Conservation (phyloP, 2,888 invertebrate genomes). For the Mesorhabditis belari region DNA sequence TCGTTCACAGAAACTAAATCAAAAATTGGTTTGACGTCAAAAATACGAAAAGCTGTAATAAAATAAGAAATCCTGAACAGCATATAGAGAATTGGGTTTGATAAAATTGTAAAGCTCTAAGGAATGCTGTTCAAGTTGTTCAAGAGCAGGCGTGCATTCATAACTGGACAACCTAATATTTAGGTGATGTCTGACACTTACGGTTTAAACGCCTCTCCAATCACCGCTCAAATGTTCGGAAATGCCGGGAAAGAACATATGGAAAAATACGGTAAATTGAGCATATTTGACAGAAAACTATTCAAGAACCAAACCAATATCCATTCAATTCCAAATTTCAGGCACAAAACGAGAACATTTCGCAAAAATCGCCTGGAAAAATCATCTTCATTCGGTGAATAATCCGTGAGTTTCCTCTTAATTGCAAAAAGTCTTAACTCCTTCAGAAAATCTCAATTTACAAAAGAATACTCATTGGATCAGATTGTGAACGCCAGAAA, state of each 20-base stretch:
- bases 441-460: conserved; percentile 79
- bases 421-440: background rate
- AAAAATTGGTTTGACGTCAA: too few species aligned
- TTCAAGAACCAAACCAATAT: too few species aligned
- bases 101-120: too few species aligned
- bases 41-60: too few species aligned
- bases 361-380: conserved; percentile 94
- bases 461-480: conserved; percentile 80
- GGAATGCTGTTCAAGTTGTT: too few species aligned
- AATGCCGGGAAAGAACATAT: conserved; percentile 92
- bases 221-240: conserved; percentile 90
- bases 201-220: conserved; percentile 75
- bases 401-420: conserved; percentile 69
- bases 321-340: too few species aligned
- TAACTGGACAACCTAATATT: background rate
- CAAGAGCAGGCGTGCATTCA: too few species aligned
- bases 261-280: conserved; percentile 75
- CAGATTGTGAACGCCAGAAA: conserved; percentile 80
- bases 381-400: conserved; percentile 89
- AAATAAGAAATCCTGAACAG: too few species aligned
- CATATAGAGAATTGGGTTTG: too few species aligned
- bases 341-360: conserved; percentile 83
- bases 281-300: too few species aligned
- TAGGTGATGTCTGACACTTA: conserved; percentile 74
- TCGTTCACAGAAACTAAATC: too few species aligned